phyloP scores from a whole-genome alignment of 2,888 invertebrate genomes.

The Chydorus sphaericus region DNA sequence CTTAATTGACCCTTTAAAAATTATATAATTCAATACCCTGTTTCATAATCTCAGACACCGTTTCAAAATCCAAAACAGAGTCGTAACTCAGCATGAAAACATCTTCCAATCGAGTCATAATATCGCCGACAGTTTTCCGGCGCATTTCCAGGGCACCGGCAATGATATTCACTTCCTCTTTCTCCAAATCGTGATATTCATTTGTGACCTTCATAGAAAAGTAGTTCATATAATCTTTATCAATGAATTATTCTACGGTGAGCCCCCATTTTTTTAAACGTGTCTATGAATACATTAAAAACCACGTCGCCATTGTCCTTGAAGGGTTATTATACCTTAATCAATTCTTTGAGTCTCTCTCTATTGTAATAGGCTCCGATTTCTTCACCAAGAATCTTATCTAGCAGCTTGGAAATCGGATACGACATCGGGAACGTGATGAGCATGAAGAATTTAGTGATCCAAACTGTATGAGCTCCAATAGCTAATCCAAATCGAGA shows the following conservation, averaged over 20 bases:
- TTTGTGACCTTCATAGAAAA: conserved; percentile 53
- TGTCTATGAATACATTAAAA: too few relatives aligned
- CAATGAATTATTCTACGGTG: too few relatives aligned
- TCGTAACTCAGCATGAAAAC: conserved; percentile 89
- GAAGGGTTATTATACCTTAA: too few relatives aligned
- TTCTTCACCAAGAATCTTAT: conserved; percentile 87
- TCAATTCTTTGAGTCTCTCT: conserved; percentile 86
- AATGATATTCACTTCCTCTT: conserved; percentile 92
- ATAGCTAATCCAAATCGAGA: conserved; percentile 88
- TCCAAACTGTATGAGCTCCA: conserved; percentile 82
- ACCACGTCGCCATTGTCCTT: too few relatives aligned
- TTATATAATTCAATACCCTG: conserved; percentile 40
- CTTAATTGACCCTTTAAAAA: too few relatives aligned
- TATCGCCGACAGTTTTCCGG: conserved; percentile 80
- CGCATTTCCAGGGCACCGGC: conserved; percentile 89
- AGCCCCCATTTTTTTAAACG: too few relatives aligned
- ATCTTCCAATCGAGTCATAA: conserved; percentile 93
- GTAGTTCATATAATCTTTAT: neutral
- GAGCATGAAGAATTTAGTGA: conserved; percentile 88
- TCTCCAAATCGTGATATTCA: conserved; percentile 74
- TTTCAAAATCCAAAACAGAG: conserved; percentile 83
- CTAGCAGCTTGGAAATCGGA: conserved; percentile 78
- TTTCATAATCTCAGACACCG: conserved; percentile 90
- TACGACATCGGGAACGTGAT: conserved; percentile 84
- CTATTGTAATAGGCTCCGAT: conserved; percentile 93